A percentile compares a stretch with the other conserved stretches of the same genome.
Evolutionary conservation across 2,797 vertebrate species (phyloP).

Genomic region (Hozukius guyotensis): DNA sequence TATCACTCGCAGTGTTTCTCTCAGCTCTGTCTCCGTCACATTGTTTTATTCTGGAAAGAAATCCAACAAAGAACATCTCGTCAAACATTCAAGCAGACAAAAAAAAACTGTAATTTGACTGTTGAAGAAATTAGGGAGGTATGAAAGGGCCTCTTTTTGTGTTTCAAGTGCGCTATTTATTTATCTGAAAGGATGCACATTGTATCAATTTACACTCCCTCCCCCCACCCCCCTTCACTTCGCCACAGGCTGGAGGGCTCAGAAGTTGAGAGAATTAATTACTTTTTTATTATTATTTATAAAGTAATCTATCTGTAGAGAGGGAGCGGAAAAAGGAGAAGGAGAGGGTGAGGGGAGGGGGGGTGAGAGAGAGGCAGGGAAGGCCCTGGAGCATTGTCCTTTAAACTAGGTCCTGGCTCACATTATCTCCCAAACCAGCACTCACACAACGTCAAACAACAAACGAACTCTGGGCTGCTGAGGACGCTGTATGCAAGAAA

Average conservation of each 20-base stretch:
- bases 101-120: constrained; percentile 82
- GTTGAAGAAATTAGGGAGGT: constrained; percentile 81
- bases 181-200: constrained; percentile 99
- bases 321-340: constrained; percentile 44
- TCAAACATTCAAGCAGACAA: constrained; percentile 81
- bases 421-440: constrained; percentile 85
- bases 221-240: constrained; percentile 76
- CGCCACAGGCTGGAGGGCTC: constrained; percentile 90
- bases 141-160: constrained; percentile 81
- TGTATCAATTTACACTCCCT: constrained; percentile 90
- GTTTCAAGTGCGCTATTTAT: constrained; percentile 82
- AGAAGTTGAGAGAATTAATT: constrained; percentile 99
- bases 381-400: constrained; percentile 85
- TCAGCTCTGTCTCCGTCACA: constrained; percentile 30
- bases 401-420: constrained; percentile 86
- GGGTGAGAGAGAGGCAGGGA: constrained; percentile 65
- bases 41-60: constrained; percentile 63
- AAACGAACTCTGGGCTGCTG: constrained; percentile 81
- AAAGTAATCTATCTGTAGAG: constrained; percentile 89
- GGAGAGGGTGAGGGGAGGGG: constrained; percentile 36
- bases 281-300: constrained; percentile 95
- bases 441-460: constrained; percentile 79
- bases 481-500: constrained; percentile 69
- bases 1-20: constrained; percentile 24
- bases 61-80: constrained; percentile 77